These are phyloP conservation scores for Vidua macroura DNA, from an alignment of 2,113 vertebrate genomes.

Conservation along the genomic window DNA sequence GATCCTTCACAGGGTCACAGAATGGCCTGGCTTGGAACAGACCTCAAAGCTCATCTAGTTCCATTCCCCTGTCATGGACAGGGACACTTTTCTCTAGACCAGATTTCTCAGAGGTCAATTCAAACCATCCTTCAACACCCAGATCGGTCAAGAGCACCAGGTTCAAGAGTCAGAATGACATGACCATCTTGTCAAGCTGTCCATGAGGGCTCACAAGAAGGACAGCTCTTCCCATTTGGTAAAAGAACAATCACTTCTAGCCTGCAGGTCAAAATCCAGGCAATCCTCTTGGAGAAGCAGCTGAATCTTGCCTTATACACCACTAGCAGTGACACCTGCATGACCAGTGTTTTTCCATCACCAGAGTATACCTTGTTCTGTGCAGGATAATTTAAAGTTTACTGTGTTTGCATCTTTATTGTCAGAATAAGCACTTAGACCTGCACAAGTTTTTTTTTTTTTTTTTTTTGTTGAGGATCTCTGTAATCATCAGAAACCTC, in stretches of 20 bases:
- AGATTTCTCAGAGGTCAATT: background rate
- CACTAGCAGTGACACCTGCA: background rate
- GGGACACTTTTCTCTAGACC: background rate
- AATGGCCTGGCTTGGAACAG: background rate
- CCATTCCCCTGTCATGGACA: background rate
- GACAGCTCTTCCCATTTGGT: rapidly evolving
- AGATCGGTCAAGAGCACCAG: background rate
- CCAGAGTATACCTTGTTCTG: background rate
- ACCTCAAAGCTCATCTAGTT: background rate
- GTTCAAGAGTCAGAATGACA: background rate
- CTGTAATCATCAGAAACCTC: background rate
- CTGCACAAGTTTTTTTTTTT: background rate
- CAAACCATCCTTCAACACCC: background rate
- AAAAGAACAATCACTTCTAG: background rate
- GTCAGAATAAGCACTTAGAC: background rate
- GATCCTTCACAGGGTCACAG: background rate
- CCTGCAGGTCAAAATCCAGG: background rate
- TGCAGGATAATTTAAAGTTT: background rate
- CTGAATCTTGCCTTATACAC: background rate
- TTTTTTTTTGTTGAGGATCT: background rate
- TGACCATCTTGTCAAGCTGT: background rate
- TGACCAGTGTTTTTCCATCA: background rate
- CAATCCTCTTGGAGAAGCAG: background rate
- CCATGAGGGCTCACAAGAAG: background rate
- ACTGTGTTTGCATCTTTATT: background rate